Evolutionary conservation across 2,113 vertebrate species (phyloP).

Genomic region (Nycticebus coucang): DNA sequence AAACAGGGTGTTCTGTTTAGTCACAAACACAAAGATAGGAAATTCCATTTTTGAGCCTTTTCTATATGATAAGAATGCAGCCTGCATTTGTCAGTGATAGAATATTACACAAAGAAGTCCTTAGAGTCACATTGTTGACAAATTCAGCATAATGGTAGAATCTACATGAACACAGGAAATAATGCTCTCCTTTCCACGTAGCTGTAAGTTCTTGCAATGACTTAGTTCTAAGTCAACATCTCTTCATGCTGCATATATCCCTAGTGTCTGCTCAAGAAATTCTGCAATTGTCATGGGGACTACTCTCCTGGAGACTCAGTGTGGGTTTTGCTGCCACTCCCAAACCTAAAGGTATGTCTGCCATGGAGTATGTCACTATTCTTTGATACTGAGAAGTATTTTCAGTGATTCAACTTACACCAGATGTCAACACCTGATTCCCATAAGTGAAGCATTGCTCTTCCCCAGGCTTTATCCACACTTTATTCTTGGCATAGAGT

Average conservation of each 20-base stretch:
- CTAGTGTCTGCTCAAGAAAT: constrained; percentile 96
- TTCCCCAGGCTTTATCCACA: constrained; percentile 97
- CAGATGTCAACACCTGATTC: constrained; percentile 96
- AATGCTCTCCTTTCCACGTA: background rate
- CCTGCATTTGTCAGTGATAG: background rate
- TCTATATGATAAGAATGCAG: constrained; percentile 34
- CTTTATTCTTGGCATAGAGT: constrained; percentile 98
- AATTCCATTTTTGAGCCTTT: constrained; percentile 27
- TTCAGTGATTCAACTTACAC: constrained; percentile 96
- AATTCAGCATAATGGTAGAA: constrained; percentile 16
- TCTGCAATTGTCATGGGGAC: constrained; percentile 97
- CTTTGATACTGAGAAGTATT: constrained; percentile 96
- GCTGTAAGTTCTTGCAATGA: background rate
- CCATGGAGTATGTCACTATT: constrained; percentile 97
- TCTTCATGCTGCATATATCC: constrained; percentile 96
- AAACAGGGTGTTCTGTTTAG: constrained; percentile 39
- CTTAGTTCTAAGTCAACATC: constrained; percentile 88
- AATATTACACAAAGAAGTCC: fast-evolving
- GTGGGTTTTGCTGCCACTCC: constrained; percentile 97
- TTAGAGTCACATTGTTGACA: background rate
- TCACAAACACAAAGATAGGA: constrained; percentile 40
- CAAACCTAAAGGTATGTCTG: constrained; percentile 95
- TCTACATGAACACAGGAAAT: constrained; percentile 49
- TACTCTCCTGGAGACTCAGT: constrained; percentile 93
- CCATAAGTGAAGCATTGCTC: constrained; percentile 98